Evolutionary conservation across 2,797 vertebrate genomes (phyloP).

Genomic region (Mallotus villosus): DNA sequence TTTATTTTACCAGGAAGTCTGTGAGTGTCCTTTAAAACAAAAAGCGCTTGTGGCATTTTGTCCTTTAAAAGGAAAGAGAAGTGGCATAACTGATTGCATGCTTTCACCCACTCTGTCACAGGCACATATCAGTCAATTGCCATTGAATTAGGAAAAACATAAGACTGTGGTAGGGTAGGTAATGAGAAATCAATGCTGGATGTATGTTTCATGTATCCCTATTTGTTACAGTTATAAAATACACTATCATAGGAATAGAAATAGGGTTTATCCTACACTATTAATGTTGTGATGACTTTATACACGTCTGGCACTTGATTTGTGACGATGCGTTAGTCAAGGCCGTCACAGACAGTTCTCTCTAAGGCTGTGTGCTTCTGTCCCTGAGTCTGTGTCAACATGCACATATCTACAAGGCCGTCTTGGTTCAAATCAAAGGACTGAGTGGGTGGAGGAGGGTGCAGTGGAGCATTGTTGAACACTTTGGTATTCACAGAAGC

Average conservation of each 20-base stretch:
- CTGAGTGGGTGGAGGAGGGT: conserved; percentile 22
- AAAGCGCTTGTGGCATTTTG: conserved; percentile 8
- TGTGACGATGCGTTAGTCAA: conserved; percentile 55
- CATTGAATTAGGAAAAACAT: conserved; percentile 25
- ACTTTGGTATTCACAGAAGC: conserved; percentile 20
- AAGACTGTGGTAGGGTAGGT: conserved; percentile 38
- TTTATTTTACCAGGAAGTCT: not conserved
- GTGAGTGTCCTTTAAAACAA: conserved; percentile 17
- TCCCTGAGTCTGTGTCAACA: conserved; percentile 7
- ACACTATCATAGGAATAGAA: conserved; percentile 25
- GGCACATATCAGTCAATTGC: conserved; percentile 45
- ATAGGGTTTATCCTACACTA: conserved; percentile 34
- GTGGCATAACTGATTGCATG: conserved; percentile 29
- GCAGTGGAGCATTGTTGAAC: conserved; percentile 15
- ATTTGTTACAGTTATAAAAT: conserved; percentile 48
- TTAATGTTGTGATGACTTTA: conserved; percentile 58
- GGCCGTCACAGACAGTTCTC: conserved; percentile 47
- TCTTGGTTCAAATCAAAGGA: conserved; percentile 44
- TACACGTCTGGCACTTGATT: conserved; percentile 53
- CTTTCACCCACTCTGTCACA: conserved; percentile 25
- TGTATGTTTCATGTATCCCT: conserved; percentile 56
- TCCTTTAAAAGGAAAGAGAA: conserved; percentile 11
- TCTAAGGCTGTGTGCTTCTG: conserved; percentile 43
- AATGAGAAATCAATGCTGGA: conserved; percentile 48
- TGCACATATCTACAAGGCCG: conserved; percentile 35